Evolutionary conservation across 92 coral and sea anemone genomes (phyloP).

Genomic region (Isaurus tuberculatus): DNA sequence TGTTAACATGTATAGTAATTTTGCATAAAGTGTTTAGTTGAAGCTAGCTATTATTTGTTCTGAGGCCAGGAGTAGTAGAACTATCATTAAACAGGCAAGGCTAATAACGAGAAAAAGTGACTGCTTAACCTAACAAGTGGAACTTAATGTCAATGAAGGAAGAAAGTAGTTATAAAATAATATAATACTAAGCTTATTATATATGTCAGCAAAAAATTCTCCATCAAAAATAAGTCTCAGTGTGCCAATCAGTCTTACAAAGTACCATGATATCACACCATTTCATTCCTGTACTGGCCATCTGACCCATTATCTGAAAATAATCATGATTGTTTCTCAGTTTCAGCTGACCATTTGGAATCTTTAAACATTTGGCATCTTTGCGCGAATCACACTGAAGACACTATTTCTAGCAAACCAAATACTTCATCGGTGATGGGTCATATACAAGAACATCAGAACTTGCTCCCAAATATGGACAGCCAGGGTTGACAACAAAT

Average conservation of each 20-base stretch:
- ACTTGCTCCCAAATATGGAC: slow-evolving; percentile 35
- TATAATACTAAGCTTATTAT: slow-evolving; percentile 20
- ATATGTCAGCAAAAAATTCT: slow-evolving; percentile 23
- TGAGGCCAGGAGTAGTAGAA: slow-evolving; percentile 11
- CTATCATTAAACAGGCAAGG: slow-evolving; percentile 7
- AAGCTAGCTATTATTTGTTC: not conserved
- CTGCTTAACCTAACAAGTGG: not conserved
- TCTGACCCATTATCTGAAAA: slow-evolving; percentile 48
- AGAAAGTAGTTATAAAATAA: slow-evolving; percentile 41
- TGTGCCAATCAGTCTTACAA: slow-evolving; percentile 48
- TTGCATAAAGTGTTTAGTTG: not conserved
- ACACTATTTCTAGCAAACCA: slow-evolving; percentile 41
- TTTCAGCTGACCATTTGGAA: slow-evolving; percentile 24
- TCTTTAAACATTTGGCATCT: slow-evolving; percentile 34
- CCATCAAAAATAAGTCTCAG: slow-evolving; percentile 41
- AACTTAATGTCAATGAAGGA: slow-evolving; percentile 23
- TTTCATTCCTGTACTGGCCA: slow-evolving; percentile 43
- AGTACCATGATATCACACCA: slow-evolving; percentile 52
- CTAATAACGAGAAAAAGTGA: not conserved
- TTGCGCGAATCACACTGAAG: slow-evolving; percentile 13
- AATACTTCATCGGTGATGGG: not conserved
- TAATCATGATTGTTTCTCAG: slow-evolving; percentile 38
- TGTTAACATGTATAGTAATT: not conserved
- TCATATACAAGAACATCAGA: slow-evolving; percentile 35
- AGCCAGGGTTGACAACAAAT: slow-evolving; percentile 38